A percentile compares a stretch with the other conserved stretches of the same genome.
These are phyloP conservation scores for Euspilapteryx auroguttella DNA, from an alignment of 2,888 invertebrate species.

Conservation along the genomic window DNA sequence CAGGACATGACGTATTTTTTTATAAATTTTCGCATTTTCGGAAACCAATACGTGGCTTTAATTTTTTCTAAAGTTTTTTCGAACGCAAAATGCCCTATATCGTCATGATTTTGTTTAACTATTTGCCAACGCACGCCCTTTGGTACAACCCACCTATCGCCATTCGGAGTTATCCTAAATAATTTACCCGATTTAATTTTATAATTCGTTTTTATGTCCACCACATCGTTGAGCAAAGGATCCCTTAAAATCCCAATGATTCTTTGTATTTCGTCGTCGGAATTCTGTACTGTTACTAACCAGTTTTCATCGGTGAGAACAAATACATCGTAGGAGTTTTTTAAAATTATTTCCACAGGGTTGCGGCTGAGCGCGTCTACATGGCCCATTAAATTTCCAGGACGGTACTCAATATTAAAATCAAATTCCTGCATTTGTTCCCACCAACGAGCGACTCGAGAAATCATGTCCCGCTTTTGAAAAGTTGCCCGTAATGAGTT, in stretches of 20 bases:
- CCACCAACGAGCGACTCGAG: constrained; percentile 10
- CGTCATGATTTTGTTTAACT: constrained; percentile 9
- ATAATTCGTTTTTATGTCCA: too few species aligned
- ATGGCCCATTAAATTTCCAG: constrained; percentile 13
- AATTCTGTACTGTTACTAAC: too few species aligned
- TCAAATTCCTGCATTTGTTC: constrained; percentile 5
- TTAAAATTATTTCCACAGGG: constrained; percentile 1
- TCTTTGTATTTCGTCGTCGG: too few species aligned
- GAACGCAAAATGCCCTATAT: constrained; percentile 10
- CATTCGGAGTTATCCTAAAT: too few species aligned
- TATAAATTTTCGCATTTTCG: constrained; percentile 10
- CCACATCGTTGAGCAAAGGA: too few species aligned
- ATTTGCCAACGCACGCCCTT: constrained; percentile 10
- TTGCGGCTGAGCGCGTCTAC: constrained; percentile 14
- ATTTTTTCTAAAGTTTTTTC: constrained; percentile 11
- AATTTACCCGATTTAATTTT: too few species aligned
- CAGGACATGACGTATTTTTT: constrained; percentile 11
- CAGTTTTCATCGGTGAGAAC: too few species aligned
- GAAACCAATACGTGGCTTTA: constrained; percentile 11
- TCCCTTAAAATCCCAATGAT: too few species aligned
- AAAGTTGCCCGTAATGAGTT: constrained; percentile 9
- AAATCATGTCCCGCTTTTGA: constrained; percentile 10
- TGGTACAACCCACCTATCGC: constrained; percentile 9
- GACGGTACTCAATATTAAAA: constrained; percentile 10
- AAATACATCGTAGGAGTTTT: too few species aligned